Evolutionary conservation across 1,140 invertebrate genomes (phyloP), one percentile per base, ranked within the genome.

Genomic region (Linepithema humile): DNA sequence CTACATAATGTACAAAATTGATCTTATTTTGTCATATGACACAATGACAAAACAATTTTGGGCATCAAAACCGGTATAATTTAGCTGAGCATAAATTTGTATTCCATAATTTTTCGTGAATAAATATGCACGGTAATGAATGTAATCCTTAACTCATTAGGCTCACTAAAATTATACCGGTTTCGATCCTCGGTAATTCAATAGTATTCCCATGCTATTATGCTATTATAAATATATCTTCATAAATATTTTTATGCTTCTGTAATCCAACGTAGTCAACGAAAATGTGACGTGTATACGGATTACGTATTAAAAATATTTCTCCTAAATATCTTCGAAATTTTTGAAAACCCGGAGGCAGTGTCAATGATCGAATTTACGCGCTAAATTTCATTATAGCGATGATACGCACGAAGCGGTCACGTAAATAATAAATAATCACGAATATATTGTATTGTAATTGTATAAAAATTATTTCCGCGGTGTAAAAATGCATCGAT

Each of bases 121-220:
- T 73, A 73, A 73, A 70, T 70, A 12, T 50, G 38, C 20, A 7
- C 32, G 26, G 40, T 23, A 73, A 57, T 57, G 57, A 48, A 53
- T 7, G 9, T 23, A 53, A 1, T 48, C 9, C 10, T 20, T 20
- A 53, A 70, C 20, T 32, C 55, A 38, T 57, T 73, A 10, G 3
- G 45, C 26, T 20, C 15, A 59, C 26, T 3, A 0, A 75, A 62
- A 75, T 75, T 32, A 20, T 48, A 62, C 10, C 4, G 3, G 17
- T 75, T 45, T 62, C 20, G 10, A 38, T 53, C n/a, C n/a, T n/a
- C n/a, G n/a, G 43, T 48, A 69, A 86, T 86, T 86, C 67, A 83
- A 87, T 64, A 70, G 38, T 50, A 86, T 77, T 32, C 38, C 32
- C 5, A 23, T 12, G 4, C 6, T 50, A 20, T 73, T 83, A 38